Evolutionary conservation across 2,888 invertebrate species (phyloP).

Genomic region (Heliconius sara): DNA sequence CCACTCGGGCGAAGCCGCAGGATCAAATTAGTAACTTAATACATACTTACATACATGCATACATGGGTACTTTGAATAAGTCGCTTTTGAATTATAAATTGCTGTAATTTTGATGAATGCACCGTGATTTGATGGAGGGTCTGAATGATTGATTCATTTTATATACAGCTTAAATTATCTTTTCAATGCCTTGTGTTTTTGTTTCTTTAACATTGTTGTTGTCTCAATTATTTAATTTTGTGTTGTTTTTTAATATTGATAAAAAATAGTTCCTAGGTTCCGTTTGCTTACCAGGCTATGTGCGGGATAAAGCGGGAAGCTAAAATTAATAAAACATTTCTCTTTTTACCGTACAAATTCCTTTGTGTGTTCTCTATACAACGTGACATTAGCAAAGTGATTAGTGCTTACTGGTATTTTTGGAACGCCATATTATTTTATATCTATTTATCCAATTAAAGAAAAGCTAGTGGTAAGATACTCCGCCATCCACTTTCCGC

Average conservation of each 20-base stretch:
- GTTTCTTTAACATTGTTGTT: background rate
- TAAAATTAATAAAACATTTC: too few relatives aligned
- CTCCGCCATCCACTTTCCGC: too few relatives aligned
- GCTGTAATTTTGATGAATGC: conserved; percentile 30
- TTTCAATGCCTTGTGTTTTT: conserved; percentile 6
- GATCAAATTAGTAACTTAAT: background rate
- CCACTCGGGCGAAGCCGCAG: background rate
- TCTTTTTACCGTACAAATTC: too few relatives aligned
- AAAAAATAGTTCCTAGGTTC: too few relatives aligned
- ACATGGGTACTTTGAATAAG: background rate
- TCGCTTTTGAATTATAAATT: conserved; percentile 27
- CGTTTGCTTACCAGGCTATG: too few relatives aligned
- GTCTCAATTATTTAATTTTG: conserved; percentile 9
- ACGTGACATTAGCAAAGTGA: too few relatives aligned
- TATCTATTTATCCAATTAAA: too few relatives aligned
- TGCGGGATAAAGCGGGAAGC: too few relatives aligned
- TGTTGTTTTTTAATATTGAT: background rate
- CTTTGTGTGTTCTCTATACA: too few relatives aligned
- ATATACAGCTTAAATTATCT: conserved; percentile 8
- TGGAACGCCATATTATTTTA: too few relatives aligned
- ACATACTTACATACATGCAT: background rate
- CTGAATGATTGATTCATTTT: conserved; percentile 23
- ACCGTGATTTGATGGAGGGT: conserved; percentile 18
- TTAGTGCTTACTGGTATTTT: too few relatives aligned
- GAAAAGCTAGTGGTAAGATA: too few relatives aligned